phyloP scores from a whole-genome alignment of 2,797 vertebrate species.

The Coccyzus lansbergi region DNA sequence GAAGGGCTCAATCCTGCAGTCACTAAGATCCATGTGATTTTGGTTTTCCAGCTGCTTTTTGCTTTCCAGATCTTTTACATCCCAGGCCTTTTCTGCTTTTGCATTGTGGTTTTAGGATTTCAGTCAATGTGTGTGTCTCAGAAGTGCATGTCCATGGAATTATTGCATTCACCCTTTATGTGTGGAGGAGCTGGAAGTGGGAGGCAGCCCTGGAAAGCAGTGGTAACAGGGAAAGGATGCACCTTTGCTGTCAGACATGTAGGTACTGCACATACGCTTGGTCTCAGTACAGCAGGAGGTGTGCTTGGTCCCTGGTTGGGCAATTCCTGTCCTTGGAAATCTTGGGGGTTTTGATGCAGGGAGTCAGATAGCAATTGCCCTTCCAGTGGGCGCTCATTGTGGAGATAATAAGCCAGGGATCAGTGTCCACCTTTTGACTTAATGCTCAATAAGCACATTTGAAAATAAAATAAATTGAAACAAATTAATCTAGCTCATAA shows the following conservation, averaged over 20 bases:
- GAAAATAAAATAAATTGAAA: neutral
- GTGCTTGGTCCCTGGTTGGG: rapidly evolving
- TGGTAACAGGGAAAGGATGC: neutral
- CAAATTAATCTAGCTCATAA: neutral
- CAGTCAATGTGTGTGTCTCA: neutral
- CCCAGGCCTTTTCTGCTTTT: neutral
- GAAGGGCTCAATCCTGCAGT: neutral
- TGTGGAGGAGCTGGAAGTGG: neutral
- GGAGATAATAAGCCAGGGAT: neutral
- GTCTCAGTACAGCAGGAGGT: neutral
- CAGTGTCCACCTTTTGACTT: neutral
- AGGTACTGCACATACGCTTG: too few relatives aligned
- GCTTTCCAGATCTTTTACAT: rapidly evolving
- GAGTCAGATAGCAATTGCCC: neutral
- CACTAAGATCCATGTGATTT: neutral
- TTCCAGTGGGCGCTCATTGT: neutral
- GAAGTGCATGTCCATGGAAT: neutral
- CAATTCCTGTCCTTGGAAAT: neutral
- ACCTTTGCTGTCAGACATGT: neutral
- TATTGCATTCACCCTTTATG: neutral
- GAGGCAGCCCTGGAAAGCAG: neutral
- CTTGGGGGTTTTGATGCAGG: neutral
- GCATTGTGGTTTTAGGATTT: neutral
- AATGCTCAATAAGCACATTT: neutral
- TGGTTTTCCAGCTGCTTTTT: neutral